Percentiles rank a stretch among this genome's conserved stretches.
Evolutionary conservation across 2,797 vertebrate species (phyloP).

Genomic region (Labeo calbasu): DNA sequence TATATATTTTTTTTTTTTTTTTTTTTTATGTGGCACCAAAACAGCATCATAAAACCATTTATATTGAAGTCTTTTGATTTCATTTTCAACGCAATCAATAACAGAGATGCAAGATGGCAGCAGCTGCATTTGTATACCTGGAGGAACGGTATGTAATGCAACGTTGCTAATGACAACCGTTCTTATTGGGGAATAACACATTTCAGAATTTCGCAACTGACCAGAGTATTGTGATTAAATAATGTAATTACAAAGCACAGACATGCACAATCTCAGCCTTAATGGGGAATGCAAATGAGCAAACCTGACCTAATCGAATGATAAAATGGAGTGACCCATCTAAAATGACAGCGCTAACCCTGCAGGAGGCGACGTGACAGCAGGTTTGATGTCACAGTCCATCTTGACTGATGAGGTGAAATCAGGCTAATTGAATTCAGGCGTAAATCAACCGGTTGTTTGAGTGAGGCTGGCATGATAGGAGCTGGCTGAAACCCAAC

Average conservation of each 20-base stretch:
- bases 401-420: slow-evolving; percentile 52
- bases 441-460: slow-evolving; percentile 43
- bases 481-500: slow-evolving; percentile 9
- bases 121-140: not conserved
- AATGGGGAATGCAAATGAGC: not conserved
- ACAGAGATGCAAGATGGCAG: not conserved
- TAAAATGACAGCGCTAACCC: slow-evolving; percentile 25
- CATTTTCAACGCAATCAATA: not conserved
- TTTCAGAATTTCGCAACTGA: not conserved
- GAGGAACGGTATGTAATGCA: not conserved
- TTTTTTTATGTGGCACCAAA: too few species aligned
- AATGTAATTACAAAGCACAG: not conserved
- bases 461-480: not conserved
- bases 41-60: too few species aligned
- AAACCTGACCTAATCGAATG: slow-evolving; percentile 3
- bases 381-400: slow-evolving; percentile 40
- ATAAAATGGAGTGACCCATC: slow-evolving; percentile 32
- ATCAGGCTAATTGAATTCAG: slow-evolving; percentile 55
- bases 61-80: not conserved
- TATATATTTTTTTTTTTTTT: too few species aligned
- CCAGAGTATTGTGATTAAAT: not conserved
- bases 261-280: not conserved
- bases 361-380: slow-evolving; percentile 13
- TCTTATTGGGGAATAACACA: not conserved
- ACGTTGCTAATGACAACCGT: not conserved